phyloP scores from a whole-genome alignment of 1,140 invertebrate species.

The Cryptotermes secundus region DNA sequence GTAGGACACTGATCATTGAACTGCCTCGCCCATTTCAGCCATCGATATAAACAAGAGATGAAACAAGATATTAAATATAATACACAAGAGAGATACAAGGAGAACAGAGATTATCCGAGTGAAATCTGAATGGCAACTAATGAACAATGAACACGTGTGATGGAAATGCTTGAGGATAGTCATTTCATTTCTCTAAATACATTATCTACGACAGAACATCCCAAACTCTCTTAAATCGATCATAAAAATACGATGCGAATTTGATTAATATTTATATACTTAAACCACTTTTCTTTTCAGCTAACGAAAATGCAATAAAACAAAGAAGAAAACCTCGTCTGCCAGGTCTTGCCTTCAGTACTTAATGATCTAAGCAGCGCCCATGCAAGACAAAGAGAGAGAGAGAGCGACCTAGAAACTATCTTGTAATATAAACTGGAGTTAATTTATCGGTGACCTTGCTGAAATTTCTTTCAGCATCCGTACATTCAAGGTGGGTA shows the following conservation, averaged over 20 bases:
- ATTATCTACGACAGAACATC: too few relatives aligned
- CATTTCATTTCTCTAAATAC: not conserved
- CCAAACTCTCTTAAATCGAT: too few relatives aligned
- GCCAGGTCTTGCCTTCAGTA: not conserved
- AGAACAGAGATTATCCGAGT: not conserved
- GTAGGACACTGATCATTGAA: not conserved
- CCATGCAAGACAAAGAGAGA: not conserved
- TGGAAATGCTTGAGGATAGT: not conserved
- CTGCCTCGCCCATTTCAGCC: not conserved
- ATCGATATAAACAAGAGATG: not conserved
- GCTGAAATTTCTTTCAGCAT: not conserved
- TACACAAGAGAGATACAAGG: not conserved
- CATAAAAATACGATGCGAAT: not conserved
- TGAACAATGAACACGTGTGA: not conserved
- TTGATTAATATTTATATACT: not conserved
- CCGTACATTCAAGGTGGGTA: not conserved
- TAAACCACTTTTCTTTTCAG: not conserved
- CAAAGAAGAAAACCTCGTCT: not conserved
- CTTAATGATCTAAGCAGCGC: not conserved
- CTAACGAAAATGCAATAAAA: not conserved
- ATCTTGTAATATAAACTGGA: not conserved
- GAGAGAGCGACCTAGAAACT: not conserved
- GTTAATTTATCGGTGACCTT: not conserved
- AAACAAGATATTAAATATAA: not conserved
- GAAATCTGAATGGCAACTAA: not conserved